Base-by-base conservation (phyloP, 1,140 invertebrate species). In the Fopius arisanus region DNA sequence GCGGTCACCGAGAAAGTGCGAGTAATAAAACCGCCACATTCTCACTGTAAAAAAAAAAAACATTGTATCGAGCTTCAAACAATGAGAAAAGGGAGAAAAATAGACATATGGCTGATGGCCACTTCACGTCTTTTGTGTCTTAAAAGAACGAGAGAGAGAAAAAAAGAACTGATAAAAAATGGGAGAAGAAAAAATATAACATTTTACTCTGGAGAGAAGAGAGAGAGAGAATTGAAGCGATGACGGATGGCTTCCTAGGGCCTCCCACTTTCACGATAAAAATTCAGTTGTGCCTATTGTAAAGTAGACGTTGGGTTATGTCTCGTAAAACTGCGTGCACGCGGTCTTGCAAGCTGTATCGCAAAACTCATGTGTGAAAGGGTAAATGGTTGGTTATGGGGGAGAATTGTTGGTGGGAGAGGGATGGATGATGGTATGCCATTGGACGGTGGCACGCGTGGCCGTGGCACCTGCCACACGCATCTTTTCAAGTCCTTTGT, bases 401-500 rank as follows among this genome's bases (percentile, higher is more conserved):
- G 63, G 19, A 28, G 40, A 68, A 67, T 9, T 31, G 28, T 19
- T 9, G 16, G 66, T 28, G 16, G 1, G 40, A 68, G 37, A 28
- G 67, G 65, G 51, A 40, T 37, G 19, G 10, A 65, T 14, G n/a
- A 16, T 33, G 67, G 68, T 72, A 71, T 68, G 75, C 76, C 75
- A 87, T 87, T 87, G 84, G 86, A 77, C 78, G 79, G 67, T 70
- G 86, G 86, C 86, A 87, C 86, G 86, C 84, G 86, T 80, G 80
- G 33, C 82, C 81, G 19, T 23, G 51, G 72, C 86, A 86, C 85
- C 84, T 86, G 84, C 82, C 83, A 79, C 66, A 48, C 77, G 78
- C 82, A 83, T 84, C 81, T 81, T 85, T 83, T 83, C 77, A 73
- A 78, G 76, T 81, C 78, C 82, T 85, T 83, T 85, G 81, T 80